Base-by-base conservation (phyloP, 1,140 invertebrate species). In the Calliopsis andreniformis region DNA sequence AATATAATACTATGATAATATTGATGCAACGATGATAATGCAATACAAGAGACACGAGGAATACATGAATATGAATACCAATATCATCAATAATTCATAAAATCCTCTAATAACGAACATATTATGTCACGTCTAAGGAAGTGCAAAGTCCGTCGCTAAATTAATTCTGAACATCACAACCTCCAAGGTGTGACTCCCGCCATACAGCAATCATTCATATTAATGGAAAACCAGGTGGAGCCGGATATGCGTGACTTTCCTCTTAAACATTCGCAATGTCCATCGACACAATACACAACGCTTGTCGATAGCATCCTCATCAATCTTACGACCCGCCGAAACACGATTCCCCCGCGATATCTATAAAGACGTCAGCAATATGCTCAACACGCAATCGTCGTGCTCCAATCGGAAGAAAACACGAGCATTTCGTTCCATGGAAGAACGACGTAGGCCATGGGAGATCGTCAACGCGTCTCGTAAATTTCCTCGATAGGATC, bases 201-300 rank as follows among this genome's bases (percentile, higher is more conserved):
- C 72, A 69, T 61, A 66, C 73, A 63, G 64, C 66, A 49, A 71
- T 78, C 78, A 56, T 62, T 79, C 72, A 66, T 63, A 70, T 66
- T 58, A 66, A 80, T 80, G 69, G 47, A 53, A 80, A 79, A 66
- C 77, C 45, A 63, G 80, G 68, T n/a, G 69, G 28, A 69, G 62
- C 23, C 61, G 68, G 73, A 80, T 76, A 80, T 64, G 30, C 69
- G 76, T 80, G 72, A 76, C 47, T 53, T 76, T 76, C 51, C 58
- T 76, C 51, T 39, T 59, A 66, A 78, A 78, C 20, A 45, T 61
- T 69, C 30, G 35, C 77, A 55, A 47, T 39, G 25, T 39, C 42
- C 63, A 63, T 76, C 56, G 18, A 39, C 14, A n/a, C 3, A 12
- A 39, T 42, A 16, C 23, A 16, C 35, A 61, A 42, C 35, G 23